Percentiles rank a stretch among this genome's conserved stretches.
phyloP scores from a whole-genome alignment of 2,888 invertebrate species.

The Capitulum mitella region DNA sequence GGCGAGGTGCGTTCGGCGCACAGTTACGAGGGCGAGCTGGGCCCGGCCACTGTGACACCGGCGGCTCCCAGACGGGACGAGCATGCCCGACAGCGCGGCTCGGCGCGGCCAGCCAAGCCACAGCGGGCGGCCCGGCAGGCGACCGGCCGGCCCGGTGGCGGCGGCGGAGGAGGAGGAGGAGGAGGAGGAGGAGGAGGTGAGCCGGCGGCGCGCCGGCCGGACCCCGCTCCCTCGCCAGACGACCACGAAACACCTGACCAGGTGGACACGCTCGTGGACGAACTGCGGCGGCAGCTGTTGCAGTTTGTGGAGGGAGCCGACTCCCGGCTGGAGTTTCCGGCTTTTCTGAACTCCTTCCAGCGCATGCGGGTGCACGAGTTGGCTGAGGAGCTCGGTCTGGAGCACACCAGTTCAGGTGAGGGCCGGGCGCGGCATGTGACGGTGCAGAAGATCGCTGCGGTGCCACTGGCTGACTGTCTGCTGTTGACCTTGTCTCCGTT shows the following conservation, averaged over 20 bases:
- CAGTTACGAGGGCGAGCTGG: slow-evolving; percentile 40
- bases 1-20: slow-evolving; percentile 48
- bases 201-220: slow-evolving; percentile 50
- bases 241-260: slow-evolving; percentile 44
- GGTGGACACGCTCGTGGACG: slow-evolving; percentile 47
- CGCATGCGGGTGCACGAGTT: slow-evolving; percentile 46
- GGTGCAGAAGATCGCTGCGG: slow-evolving; percentile 42
- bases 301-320: slow-evolving; percentile 30
- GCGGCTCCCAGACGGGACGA: background rate
- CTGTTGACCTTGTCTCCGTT: too few relatives aligned
- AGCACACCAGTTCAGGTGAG: slow-evolving; percentile 45
- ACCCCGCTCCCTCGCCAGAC: too few relatives aligned
- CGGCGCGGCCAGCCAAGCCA: slow-evolving; percentile 32
- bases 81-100: background rate
- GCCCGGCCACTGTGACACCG: background rate
- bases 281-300: slow-evolving; percentile 48
- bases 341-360: slow-evolving; percentile 43
- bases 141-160: slow-evolving; percentile 52
- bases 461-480: too few relatives aligned
- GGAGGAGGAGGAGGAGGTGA: slow-evolving; percentile 49
- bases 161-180: too few relatives aligned
- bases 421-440: slow-evolving; percentile 43
- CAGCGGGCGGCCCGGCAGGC: slow-evolving; percentile 48
- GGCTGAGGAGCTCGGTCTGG: slow-evolving; percentile 43
- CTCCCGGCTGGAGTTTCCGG: slow-evolving; percentile 41